Conservation (phyloP, 1,140 invertebrate species). For the Pectinophora gossypiella region DNA sequence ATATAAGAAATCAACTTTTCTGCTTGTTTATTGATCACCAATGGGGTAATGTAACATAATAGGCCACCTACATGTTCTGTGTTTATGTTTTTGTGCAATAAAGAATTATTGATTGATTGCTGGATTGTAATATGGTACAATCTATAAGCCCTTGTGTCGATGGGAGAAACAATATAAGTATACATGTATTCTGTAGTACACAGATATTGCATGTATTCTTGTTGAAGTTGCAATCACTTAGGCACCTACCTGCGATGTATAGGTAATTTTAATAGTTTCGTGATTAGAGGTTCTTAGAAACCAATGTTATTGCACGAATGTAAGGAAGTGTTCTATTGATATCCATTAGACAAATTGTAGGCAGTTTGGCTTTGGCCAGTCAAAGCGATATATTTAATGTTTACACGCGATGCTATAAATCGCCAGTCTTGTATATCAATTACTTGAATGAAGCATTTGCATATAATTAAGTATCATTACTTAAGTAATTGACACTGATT, state of each 20-base stretch:
- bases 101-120: too few relatives aligned
- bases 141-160: too few relatives aligned
- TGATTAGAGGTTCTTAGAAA: conserved; percentile 18
- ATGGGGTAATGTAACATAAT: too few relatives aligned
- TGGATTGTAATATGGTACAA: too few relatives aligned
- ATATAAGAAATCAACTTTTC: too few relatives aligned
- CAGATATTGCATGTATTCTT: too few relatives aligned
- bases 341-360: conserved; percentile 54
- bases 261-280: conserved; percentile 22
- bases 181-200: too few relatives aligned
- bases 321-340: conserved; percentile 36
- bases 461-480: conserved; percentile 46
- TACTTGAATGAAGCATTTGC: conserved; percentile 41
- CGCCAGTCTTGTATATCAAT: conserved; percentile 34
- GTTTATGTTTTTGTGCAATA: too few relatives aligned
- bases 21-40: too few relatives aligned
- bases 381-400: conserved; percentile 56
- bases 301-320: conserved; percentile 11
- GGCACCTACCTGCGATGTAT: background rate
- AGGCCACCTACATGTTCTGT: too few relatives aligned
- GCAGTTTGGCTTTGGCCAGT: conserved; percentile 39
- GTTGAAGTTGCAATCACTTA: too few relatives aligned
- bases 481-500: conserved; percentile 33
- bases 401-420: conserved; percentile 48
- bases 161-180: too few relatives aligned